These are phyloP conservation scores for Chesias legatella DNA, from an alignment of 2,888 invertebrate genomes.

Conservation along the genomic window DNA sequence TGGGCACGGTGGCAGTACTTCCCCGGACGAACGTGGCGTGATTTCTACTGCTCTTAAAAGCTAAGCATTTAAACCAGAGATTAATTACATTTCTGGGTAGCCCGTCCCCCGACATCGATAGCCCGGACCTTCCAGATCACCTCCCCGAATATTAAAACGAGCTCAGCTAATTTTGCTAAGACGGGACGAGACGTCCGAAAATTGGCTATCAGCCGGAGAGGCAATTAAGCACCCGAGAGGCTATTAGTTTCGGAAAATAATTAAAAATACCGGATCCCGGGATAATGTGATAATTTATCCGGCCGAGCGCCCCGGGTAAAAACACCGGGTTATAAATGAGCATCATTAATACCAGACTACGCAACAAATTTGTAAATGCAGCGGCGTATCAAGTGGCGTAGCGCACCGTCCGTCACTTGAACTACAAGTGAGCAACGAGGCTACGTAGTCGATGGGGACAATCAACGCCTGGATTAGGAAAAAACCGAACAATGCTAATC, in stretches of 20 bases:
- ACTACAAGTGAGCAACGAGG: no score
- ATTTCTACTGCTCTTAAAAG: no score
- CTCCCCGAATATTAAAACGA: constrained; percentile 10
- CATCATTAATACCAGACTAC: constrained; percentile 32
- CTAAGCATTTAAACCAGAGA: no score
- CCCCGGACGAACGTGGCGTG: no score
- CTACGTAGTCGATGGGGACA: no score
- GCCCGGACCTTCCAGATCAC: not conserved
- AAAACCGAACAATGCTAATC: no score
- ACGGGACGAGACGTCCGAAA: constrained; percentile 18
- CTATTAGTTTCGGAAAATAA: constrained; percentile 42
- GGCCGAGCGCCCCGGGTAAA: constrained; percentile 26
- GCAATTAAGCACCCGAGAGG: constrained; percentile 14
- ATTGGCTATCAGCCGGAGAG: constrained; percentile 23
- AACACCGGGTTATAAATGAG: constrained; percentile 32
- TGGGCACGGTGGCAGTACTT: no score
- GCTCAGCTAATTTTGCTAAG: constrained; percentile 25
- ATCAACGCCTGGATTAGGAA: no score
- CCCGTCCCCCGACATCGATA: not conserved
- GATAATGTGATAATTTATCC: constrained; percentile 38
- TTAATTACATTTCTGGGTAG: no score
- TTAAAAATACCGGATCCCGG: constrained; percentile 39
- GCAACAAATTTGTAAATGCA: not conserved
- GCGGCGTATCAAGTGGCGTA: not conserved
- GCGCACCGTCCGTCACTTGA: no score